Evolutionary conservation across 2,888 invertebrate species (phyloP).

Genomic region (Craniophora ligustri): DNA sequence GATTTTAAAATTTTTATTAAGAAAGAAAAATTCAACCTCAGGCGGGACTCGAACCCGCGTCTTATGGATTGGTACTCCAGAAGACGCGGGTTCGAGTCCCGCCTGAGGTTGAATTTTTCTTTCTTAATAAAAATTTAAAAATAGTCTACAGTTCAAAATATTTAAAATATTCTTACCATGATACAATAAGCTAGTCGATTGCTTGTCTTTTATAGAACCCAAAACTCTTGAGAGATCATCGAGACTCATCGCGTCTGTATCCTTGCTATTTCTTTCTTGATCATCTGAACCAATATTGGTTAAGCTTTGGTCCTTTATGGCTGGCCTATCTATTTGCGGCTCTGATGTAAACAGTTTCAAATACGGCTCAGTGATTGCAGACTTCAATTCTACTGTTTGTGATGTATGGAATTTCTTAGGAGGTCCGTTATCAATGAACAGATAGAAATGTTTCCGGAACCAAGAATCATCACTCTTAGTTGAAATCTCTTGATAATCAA

Average conservation of each 20-base stretch:
- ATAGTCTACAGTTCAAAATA: no score
- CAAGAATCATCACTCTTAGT: slow-evolving; percentile 78
- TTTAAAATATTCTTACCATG: slow-evolving; percentile 15
- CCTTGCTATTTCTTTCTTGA: background rate
- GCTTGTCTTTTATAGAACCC: slow-evolving; percentile 14
- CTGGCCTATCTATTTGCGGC: background rate
- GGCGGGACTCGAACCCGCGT: no score
- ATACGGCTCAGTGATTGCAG: slow-evolving; percentile 38
- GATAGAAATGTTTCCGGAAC: slow-evolving; percentile 78
- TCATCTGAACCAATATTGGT: slow-evolving; percentile 8
- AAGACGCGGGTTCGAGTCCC: no score
- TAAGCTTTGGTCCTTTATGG: background rate
- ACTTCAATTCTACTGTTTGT: slow-evolving; percentile 70
- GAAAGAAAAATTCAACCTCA: no score
- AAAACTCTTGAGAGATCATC: slow-evolving; percentile 37
- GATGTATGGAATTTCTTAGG: slow-evolving; percentile 73
- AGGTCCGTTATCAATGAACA: slow-evolving; percentile 70
- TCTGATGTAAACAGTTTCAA: background rate
- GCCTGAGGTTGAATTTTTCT: no score
- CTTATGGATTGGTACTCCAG: no score
- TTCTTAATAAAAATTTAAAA: no score
- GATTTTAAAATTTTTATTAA: no score
- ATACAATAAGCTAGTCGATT: background rate
- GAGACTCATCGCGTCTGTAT: slow-evolving; percentile 1
- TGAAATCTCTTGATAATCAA: slow-evolving; percentile 74